Base-by-base conservation (phyloP, 1,140 invertebrate species). In the Sycobia sp. region DNA sequence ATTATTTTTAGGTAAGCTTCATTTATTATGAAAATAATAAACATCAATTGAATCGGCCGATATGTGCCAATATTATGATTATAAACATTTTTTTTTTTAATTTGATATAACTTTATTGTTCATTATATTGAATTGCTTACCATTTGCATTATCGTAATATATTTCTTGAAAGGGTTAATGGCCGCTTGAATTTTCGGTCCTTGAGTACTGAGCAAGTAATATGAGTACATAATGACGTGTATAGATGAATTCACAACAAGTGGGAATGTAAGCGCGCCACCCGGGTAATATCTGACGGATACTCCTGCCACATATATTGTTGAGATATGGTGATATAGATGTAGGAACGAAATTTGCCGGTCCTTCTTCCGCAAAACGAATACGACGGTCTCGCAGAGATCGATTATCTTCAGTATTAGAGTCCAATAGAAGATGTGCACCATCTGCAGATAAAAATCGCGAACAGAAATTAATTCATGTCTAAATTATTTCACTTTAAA, bases 331-430 rank as follows among this genome's bases (percentile, higher is more conserved):
- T 91, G 88, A 68, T 90, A 90, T 2, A 90, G 76, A 70, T 93
- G 91, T 3, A 93, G 83, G 73, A 90, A 90, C 4, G 88, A 85
- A 16, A 91, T 84, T 84, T 92, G 88, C 56, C 85, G 85, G 57
- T 86, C 81, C 67, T 90, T 90, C 76, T 92, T 91, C 46, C 89
- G 82, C 47, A 92, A 71, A 13, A 93, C 86, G 76, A 94, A 93
- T 76, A 93, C 91, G 32, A 90, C 67, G 8, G 71, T 74, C 59
- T 74, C 72, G 7, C 68, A 59, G 0, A 74, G 56, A 41, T 74
- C 72, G 2, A 70, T 41, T 14, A 72, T 10, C 67, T 74, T 74
- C 11, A 74, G 2, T 32, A 72, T 50, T 18, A 59, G 66, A 22
- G 62, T 47, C 43, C 57, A 71, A 41, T 58, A 72, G n/a, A 65